These are phyloP conservation scores for Xestoiulus laeticollis DNA, from an alignment of 2,888 invertebrate species.

Conservation along the genomic window DNA sequence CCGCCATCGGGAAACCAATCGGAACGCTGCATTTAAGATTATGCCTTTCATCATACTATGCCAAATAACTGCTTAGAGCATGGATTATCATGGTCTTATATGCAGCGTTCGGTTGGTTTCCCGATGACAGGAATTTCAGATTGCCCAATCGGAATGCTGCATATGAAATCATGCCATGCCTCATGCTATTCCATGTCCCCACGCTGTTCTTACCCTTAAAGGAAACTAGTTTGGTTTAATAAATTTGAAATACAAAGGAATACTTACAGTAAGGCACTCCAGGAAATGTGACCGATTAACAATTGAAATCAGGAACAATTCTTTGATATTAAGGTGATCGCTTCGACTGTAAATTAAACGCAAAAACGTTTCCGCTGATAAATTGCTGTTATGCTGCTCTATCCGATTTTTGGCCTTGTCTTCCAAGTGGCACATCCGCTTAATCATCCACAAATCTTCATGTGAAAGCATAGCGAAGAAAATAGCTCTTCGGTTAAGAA, in stretches of 20 bases:
- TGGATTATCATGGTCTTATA: no score
- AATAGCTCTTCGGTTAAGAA: background rate
- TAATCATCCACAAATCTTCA: background rate
- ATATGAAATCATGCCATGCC: no score
- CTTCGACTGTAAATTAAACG: background rate
- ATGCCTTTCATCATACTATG: no score
- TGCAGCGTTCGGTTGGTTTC: no score
- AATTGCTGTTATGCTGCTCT: background rate
- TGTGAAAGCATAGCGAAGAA: slow-evolving; percentile 9
- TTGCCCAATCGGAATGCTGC: no score
- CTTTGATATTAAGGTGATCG: slow-evolving; percentile 40
- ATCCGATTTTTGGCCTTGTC: slow-evolving; percentile 47
- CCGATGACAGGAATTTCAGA: no score
- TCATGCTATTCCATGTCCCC: no score
- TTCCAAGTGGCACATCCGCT: slow-evolving; percentile 43
- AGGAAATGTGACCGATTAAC: slow-evolving; percentile 44
- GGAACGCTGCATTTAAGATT: no score
- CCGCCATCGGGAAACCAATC: no score
- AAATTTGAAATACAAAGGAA: background rate
- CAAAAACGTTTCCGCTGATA: slow-evolving; percentile 50
- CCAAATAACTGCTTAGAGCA: no score
- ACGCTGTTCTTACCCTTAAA: no score
- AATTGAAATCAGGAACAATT: slow-evolving; percentile 45
- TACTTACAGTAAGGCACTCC: slow-evolving; percentile 46
- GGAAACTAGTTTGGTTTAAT: no score